A percentile compares a stretch with the other conserved stretches of the same genome.
These are phyloP conservation scores for Vollenhovia emeryi DNA, from an alignment of 1,140 invertebrate genomes.

Conservation along the genomic window DNA sequence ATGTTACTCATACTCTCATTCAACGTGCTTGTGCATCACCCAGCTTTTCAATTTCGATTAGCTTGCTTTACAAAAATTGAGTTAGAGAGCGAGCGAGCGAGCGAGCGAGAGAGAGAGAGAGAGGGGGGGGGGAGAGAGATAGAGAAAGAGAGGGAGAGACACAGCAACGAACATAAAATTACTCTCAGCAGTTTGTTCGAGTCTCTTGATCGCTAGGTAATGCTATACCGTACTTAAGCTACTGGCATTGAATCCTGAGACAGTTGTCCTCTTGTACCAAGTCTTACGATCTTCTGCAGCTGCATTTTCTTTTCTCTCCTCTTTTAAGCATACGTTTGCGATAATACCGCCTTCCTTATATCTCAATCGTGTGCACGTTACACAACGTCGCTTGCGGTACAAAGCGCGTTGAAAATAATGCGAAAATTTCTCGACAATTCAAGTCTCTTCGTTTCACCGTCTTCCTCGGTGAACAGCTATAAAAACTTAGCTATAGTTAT, in stretches of 20 bases:
- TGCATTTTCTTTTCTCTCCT: conserved; percentile 29
- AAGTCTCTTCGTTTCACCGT: not conserved
- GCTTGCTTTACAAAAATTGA: not conserved
- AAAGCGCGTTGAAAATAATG: not conserved
- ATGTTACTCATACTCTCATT: not conserved
- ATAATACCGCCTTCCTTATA: conserved; percentile 54
- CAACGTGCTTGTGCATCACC: not conserved
- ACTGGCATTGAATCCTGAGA: conserved; percentile 70
- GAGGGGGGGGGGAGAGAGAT: not conserved
- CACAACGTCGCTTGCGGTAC: conserved; percentile 53
- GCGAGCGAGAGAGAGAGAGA: not conserved
- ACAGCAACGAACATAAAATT: not conserved
- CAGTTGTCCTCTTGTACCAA: conserved; percentile 66
- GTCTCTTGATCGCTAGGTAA: conserved; percentile 57
- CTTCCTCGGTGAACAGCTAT: not conserved
- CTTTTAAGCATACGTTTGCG: conserved; percentile 62
- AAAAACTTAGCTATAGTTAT: not conserved
- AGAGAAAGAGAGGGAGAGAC: not conserved
- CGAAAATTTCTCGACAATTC: conserved; percentile 13
- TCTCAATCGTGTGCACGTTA: conserved; percentile 58
- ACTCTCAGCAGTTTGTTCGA: conserved; percentile 41
- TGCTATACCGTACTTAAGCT: conserved; percentile 59
- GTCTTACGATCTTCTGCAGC: conserved; percentile 34
- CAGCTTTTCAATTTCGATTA: not conserved
- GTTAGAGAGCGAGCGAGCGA: not conserved